Evolutionary conservation across 1,140 invertebrate species (phyloP), one percentile per base, ranked within the genome.

Genomic region (Leptinotarsa lineolata): DNA sequence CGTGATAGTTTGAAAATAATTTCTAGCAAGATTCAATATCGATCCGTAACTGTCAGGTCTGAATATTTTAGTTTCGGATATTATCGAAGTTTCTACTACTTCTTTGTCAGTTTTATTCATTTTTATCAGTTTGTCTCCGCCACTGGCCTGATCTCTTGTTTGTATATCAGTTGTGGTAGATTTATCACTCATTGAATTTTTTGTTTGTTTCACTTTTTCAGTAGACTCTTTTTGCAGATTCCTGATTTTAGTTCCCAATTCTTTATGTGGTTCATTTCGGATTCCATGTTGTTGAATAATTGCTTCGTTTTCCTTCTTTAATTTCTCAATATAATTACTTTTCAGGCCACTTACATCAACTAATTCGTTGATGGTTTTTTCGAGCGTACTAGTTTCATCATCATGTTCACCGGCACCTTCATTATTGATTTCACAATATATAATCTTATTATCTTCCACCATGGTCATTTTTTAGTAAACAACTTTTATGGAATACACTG

Each of bases 401-500:
- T 63, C 60, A 5, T n/a, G n/a, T 63, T 63, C 60, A 1, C 6
- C 20, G 20, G 60, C 5, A 4, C 1, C 20, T 4, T 63, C 60
- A 21, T 63, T 63, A 63, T 8, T 30, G 30, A 8, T 30, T 30
- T 63, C 18, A 63, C 60, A 63, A 18, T n/a, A 63, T 16, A 63
- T 63, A 13, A 63, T 63, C 11, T 63, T 63, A 1, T 63, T 63
- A 24, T 63, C 60, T 63, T 63, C 60, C 60, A 63, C 60, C 20
- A 63, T n/a, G 15, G 22, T 63, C 3, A 63, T n/a, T 21, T 63
- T 63, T 63, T 21, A 63, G n/a, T 63, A 63, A 24, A 21, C 60
- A 63, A 20, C 60, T 63, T 20, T 63, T 63, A 63, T 63, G 60
- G 18, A 63, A 63, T 63, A 63, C 60, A 63, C 60, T 63, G 15